Conservation (phyloP, 2,888 invertebrate species). For the Colostygia pectinataria region DNA sequence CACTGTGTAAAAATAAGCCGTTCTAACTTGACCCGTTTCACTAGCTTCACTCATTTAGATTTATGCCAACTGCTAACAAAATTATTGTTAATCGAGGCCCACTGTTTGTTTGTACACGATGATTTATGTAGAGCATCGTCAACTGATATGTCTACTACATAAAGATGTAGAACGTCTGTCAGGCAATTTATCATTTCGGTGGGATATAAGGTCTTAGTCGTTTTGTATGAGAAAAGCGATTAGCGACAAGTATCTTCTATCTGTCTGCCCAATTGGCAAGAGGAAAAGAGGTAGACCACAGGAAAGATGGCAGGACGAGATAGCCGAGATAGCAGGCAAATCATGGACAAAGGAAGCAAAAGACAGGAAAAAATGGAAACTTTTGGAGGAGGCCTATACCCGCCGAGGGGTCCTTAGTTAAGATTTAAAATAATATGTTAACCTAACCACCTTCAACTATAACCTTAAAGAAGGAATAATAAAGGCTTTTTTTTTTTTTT, state of each 20-base stretch:
- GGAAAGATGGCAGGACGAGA: too few relatives aligned
- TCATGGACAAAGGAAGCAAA: too few relatives aligned
- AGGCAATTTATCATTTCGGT: constrained; percentile 29
- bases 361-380: too few relatives aligned
- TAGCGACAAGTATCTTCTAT: background rate
- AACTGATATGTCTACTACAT: constrained; percentile 6
- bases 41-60: constrained; percentile 19
- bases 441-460: too few relatives aligned
- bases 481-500: too few relatives aligned
- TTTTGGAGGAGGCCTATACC: too few relatives aligned
- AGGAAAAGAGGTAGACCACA: too few relatives aligned
- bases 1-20: background rate
- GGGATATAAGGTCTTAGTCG: constrained; percentile 4
- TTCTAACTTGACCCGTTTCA: constrained; percentile 21
- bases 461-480: too few relatives aligned
- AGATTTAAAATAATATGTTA: too few relatives aligned
- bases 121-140: constrained; percentile 33
- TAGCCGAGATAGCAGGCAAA: too few relatives aligned
- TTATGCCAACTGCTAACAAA: constrained; percentile 27
- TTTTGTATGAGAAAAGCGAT: constrained; percentile 4
- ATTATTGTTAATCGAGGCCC: constrained; percentile 34
- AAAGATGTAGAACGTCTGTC: constrained; percentile 19
- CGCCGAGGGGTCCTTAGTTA: too few relatives aligned
- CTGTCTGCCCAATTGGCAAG: too few relatives aligned
- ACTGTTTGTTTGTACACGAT: constrained; percentile 29